These are phyloP conservation scores for Scleropages formosus DNA, from an alignment of 2,797 vertebrate genomes.

Conservation along the genomic window DNA sequence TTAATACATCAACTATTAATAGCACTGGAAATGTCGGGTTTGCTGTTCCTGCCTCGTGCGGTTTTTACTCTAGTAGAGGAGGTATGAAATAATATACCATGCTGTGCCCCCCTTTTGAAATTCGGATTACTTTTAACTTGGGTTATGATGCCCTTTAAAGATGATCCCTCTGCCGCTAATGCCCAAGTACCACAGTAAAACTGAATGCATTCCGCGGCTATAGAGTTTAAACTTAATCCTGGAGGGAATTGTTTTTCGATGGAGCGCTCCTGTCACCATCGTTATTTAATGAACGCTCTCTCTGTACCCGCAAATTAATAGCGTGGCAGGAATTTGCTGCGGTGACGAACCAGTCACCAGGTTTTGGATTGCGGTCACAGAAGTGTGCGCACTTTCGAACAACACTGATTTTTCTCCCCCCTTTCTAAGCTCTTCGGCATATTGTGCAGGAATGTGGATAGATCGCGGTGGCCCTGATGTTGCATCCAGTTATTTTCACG, in stretches of 20 bases:
- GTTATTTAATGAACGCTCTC: conserved; percentile 25
- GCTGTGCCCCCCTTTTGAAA: background rate
- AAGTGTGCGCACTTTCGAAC: conserved; percentile 9
- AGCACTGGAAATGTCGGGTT: background rate
- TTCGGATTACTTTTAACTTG: background rate
- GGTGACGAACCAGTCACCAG: background rate
- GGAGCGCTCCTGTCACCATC: conserved; percentile 12
- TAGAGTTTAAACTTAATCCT: conserved; percentile 8
- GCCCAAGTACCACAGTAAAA: background rate
- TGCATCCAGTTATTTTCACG: background rate
- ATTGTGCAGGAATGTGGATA: background rate
- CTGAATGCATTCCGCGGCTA: background rate
- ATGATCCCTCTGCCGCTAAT: background rate
- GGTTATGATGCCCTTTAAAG: background rate
- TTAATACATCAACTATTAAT: background rate
- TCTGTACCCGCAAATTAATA: conserved; percentile 20
- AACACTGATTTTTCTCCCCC: background rate
- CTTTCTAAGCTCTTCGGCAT: background rate
- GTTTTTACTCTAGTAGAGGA: background rate
- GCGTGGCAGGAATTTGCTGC: conserved; percentile 3
- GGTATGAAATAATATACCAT: background rate
- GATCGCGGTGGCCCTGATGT: background rate
- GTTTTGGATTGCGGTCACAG: background rate
- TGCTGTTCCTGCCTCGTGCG: background rate
- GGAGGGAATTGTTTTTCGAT: conserved; percentile 4